Base-by-base conservation (phyloP, 2,888 invertebrate genomes). In the Epinotia demarniana region DNA sequence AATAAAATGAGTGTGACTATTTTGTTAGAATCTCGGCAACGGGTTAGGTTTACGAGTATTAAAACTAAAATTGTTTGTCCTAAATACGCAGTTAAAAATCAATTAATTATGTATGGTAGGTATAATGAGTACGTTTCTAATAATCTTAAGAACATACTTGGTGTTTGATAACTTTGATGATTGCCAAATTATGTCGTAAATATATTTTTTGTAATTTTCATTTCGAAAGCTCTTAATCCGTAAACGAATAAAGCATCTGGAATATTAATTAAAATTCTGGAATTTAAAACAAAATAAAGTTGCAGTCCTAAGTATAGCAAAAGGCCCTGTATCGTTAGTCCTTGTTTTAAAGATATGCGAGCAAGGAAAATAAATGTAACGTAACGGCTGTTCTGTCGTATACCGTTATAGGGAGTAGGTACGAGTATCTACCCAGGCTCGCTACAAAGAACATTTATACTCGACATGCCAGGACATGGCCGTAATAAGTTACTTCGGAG, bases 401-500 rank as follows among this genome's bases (percentile, higher is more conserved):
- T 67, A 53, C 67, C 67, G 67, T 67, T 67, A 67, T 27, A 23
- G 18, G 13, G 18, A 19, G 55, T 33, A n/a, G n/a, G n/a, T n/a
- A n/a, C n/a, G n/a, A n/a, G n/a, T n/a, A n/a, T n/a, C n/a, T n/a
- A 39, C 33, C 55, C 11, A 55, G 55, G 67, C 67, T 55, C n/a
- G 67, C 67, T 57, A 39, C 67, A 55, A 33, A 33, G 33, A 18
- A 55, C 55, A 67, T 67, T 55, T 18, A 67, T 57, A 67, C 18
- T 53, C n/a, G 18, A 39, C 53, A 67, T 67, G 67, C n/a, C 66
- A 66, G 33, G n/a, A 18, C n/a, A n/a, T 53, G 53, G 53, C 13
- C 62, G n/a, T n/a, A n/a, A 6, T 39, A 39, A 39, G 39, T 39
- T 39, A 9, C 39, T 39, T 9, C 39, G 0, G 33, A 33, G 8